phyloP scores from a whole-genome alignment of 1,140 invertebrate genomes.

The Gryllus bimaculatus region DNA sequence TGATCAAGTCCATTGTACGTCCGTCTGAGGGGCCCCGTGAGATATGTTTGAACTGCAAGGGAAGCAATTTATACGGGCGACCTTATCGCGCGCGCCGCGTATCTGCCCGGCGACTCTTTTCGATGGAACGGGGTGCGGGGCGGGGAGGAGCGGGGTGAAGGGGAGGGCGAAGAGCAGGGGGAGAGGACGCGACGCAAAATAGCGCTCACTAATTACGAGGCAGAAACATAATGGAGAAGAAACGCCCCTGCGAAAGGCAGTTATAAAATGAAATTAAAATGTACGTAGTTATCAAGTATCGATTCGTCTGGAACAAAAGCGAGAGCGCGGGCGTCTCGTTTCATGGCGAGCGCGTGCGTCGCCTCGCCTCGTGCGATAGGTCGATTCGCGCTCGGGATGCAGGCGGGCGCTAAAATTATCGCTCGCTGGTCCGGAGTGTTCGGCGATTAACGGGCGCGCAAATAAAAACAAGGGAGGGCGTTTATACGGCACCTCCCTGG shows the following conservation, averaged over 20 bases:
- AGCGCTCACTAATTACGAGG: not conserved
- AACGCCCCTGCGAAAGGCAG: not conserved
- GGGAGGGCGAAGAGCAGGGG: not conserved
- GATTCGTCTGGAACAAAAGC: not conserved
- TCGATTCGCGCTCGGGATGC: not conserved
- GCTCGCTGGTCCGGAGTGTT: not conserved
- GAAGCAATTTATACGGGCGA: conserved; percentile 1
- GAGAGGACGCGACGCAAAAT: not conserved
- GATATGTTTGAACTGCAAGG: not conserved
- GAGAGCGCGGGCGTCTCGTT: not conserved
- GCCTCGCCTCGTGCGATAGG: no score
- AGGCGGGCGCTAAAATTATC: not conserved
- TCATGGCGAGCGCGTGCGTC: not conserved
- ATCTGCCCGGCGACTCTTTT: not conserved
- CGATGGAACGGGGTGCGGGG: not conserved
- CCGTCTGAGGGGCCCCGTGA: not conserved
- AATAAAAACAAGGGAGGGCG: no score
- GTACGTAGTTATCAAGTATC: not conserved
- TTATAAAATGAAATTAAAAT: not conserved
- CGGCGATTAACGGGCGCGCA: no score
- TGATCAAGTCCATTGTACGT: not conserved
- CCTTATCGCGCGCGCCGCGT: not conserved
- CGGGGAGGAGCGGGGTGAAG: no score
- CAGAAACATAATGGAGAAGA: not conserved
- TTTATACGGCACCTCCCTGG: no score